These are phyloP conservation scores for Sturnira hondurensis DNA, from an alignment of 2,113 vertebrate genomes.

Conservation along the genomic window DNA sequence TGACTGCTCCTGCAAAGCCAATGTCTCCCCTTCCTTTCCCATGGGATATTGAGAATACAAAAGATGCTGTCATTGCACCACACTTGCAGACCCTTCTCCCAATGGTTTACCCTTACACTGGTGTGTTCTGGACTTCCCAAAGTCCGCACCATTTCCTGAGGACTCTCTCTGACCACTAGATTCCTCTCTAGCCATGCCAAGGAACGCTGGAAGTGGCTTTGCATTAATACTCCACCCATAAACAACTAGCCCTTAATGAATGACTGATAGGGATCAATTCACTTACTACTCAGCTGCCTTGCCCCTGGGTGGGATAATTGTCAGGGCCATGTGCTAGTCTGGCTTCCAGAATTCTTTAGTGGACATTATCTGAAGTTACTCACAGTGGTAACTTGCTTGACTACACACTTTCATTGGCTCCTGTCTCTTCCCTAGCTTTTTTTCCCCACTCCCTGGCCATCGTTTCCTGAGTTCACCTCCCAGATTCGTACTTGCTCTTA, in stretches of 20 bases:
- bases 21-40: background rate
- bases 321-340: background rate
- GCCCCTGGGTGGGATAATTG: background rate
- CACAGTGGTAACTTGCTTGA: background rate
- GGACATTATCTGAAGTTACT: background rate
- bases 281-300: background rate
- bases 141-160: background rate
- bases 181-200: background rate
- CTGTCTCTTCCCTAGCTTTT: background rate
- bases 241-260: background rate
- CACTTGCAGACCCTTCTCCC: no score
- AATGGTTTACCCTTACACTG: background rate
- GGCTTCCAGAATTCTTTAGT: background rate
- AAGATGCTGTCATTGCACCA: background rate
- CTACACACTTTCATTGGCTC: background rate
- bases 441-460: background rate
- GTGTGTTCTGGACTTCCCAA: background rate
- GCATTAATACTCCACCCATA: background rate
- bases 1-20: background rate
- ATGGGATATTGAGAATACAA: rapidly evolving
- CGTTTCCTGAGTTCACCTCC: background rate
- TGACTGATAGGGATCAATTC: background rate
- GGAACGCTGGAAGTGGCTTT: background rate
- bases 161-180: background rate
- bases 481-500: no score